Conservation (phyloP, 2,888 invertebrate species). For the Tinea pellionella region DNA sequence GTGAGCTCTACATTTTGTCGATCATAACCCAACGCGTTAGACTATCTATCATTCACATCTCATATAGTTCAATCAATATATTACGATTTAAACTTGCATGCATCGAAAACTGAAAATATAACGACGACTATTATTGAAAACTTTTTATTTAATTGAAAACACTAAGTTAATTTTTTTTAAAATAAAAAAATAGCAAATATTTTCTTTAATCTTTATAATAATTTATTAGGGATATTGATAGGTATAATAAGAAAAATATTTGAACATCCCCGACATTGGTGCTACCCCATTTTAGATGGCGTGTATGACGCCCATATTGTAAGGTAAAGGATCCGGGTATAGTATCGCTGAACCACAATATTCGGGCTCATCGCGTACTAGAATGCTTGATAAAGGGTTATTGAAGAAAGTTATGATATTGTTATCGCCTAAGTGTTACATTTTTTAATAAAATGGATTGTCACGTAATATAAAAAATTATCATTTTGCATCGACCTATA, state of each 20-base stretch:
- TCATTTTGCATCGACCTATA: too few species aligned
- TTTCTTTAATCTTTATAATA: too few species aligned
- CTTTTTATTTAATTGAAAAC: too few species aligned
- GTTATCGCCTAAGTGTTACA: slow-evolving; percentile 25
- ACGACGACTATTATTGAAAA: too few species aligned
- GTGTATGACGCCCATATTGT: background rate
- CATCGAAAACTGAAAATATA: too few species aligned
- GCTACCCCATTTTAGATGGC: background rate
- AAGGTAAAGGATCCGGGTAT: background rate
- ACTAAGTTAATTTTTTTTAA: too few species aligned
- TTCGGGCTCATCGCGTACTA: slow-evolving; percentile 6
- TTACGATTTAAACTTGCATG: too few species aligned
- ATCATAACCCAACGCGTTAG: slow-evolving; percentile 1
- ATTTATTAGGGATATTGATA: background rate
- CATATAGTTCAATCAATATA: background rate
- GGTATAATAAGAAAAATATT: background rate
- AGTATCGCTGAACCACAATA: background rate
- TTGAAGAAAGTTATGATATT: slow-evolving; percentile 42
- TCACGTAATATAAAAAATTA: background rate
- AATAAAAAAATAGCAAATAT: too few species aligned
- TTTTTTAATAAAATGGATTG: slow-evolving; percentile 11
- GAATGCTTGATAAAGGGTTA: slow-evolving; percentile 39
- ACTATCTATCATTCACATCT: background rate
- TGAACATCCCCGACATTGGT: background rate
- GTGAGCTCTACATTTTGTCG: background rate